Percentiles rank a stretch among this genome's conserved stretches.
Conservation (phyloP, 2,797 vertebrate genomes). For the Poeciliopsis presidionis region DNA sequence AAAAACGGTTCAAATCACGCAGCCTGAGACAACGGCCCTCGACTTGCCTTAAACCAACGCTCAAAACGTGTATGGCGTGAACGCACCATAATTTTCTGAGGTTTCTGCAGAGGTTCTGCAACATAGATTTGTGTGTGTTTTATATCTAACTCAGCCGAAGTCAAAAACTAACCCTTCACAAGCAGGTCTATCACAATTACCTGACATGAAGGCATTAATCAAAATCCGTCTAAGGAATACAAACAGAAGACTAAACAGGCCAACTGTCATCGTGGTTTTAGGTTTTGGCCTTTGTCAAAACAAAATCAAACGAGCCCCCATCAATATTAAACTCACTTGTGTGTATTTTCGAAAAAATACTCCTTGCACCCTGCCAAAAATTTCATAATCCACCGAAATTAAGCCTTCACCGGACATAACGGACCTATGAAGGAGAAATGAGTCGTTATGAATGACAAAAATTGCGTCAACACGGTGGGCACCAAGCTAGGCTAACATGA, state of each 20-base stretch:
- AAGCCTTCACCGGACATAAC: constrained; percentile 84
- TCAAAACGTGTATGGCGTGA: too few species aligned
- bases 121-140: not conserved
- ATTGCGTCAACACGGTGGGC: not conserved
- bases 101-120: too few species aligned
- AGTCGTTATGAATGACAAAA: not conserved
- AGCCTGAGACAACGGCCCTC: too few species aligned
- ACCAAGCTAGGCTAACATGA: constrained; percentile 35
- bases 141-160: not conserved
- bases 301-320: not conserved
- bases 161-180: not conserved
- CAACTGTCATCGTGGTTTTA: not conserved
- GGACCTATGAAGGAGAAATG: constrained; percentile 33
- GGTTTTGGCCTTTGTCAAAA: not conserved
- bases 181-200: not conserved
- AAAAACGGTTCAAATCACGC: too few species aligned
- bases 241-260: not conserved
- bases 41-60: too few species aligned
- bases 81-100: too few species aligned
- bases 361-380: constrained; percentile 92
- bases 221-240: not conserved
- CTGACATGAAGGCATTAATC: not conserved
- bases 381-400: constrained; percentile 91
- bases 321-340: constrained; percentile 81
- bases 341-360: constrained; percentile 97